These are phyloP conservation scores for Nipponacmea schrenckii DNA, from an alignment of 2,888 invertebrate genomes.

Conservation along the genomic window DNA sequence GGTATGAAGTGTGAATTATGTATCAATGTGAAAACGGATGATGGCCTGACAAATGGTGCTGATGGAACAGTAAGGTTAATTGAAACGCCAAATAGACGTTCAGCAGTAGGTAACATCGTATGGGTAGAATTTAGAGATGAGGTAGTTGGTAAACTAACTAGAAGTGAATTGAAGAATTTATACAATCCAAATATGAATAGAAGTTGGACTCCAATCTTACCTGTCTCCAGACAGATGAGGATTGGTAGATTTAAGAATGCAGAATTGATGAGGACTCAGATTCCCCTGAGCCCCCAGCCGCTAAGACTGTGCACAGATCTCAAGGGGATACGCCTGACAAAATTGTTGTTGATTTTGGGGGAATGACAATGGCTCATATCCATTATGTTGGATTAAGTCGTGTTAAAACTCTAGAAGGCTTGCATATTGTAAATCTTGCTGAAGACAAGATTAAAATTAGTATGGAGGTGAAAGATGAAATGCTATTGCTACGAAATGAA, in stretches of 20 bases:
- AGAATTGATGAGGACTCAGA: slow-evolving; percentile 21
- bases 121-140: slow-evolving; percentile 20
- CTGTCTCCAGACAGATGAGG: slow-evolving; percentile 14
- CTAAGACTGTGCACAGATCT: slow-evolving; percentile 27
- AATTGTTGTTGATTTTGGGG: slow-evolving; percentile 20
- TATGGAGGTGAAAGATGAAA: slow-evolving; percentile 22
- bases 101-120: slow-evolving; percentile 21
- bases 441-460: slow-evolving; percentile 13
- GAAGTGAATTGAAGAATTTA: slow-evolving; percentile 16
- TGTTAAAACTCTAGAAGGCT: slow-evolving; percentile 13
- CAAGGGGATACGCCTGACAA: slow-evolving; percentile 26
- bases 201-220: slow-evolving; percentile 25
- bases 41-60: slow-evolving; percentile 40
- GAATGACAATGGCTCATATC: slow-evolving; percentile 15
- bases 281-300: slow-evolving; percentile 26
- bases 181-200: slow-evolving; percentile 9
- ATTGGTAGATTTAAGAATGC: slow-evolving; percentile 14
- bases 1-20: slow-evolving; percentile 29
- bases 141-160: slow-evolving; percentile 16
- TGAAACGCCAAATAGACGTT: not conserved
- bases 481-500: slow-evolving; percentile 16
- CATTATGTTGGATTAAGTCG: slow-evolving; percentile 28
- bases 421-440: slow-evolving; percentile 22
- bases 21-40: slow-evolving; percentile 31
- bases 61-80: slow-evolving; percentile 28